Evolutionary conservation across 2,797 vertebrate genomes (phyloP).

Genomic region (Sebastes itinus): DNA sequence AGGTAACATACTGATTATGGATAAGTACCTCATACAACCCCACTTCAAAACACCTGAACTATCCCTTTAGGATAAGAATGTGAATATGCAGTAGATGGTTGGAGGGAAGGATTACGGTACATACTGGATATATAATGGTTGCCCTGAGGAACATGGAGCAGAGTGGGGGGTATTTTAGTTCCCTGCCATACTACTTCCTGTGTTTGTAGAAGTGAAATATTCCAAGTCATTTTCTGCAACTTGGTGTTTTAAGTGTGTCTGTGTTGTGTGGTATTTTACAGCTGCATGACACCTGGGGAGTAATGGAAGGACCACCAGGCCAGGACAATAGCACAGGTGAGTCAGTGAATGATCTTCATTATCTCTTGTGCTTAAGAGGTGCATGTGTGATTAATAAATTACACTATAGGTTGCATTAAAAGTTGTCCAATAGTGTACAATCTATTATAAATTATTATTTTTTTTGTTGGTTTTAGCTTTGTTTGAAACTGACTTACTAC

Average conservation of each 20-base stretch:
- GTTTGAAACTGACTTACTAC: not conserved
- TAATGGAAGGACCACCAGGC: not conserved
- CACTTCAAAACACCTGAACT: not conserved
- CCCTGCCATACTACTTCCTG: not conserved
- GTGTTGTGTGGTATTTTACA: not conserved
- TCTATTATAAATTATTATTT: not conserved
- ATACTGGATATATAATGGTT: not conserved
- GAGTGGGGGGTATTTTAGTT: not conserved
- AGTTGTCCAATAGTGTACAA: not conserved
- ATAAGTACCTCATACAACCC: not conserved
- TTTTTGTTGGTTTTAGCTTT: not conserved
- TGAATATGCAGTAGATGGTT: not conserved
- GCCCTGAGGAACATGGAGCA: not conserved
- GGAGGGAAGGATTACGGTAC: not conserved
- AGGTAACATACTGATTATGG: not conserved
- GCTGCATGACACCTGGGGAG: not conserved
- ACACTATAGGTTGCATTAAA: not conserved
- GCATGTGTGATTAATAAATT: not conserved
- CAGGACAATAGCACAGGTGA: conserved; percentile 1
- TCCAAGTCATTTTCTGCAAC: not conserved
- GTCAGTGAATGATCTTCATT: not conserved
- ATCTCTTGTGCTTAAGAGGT: not conserved
- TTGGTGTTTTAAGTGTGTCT: not conserved
- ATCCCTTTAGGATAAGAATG: not conserved
- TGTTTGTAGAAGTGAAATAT: not conserved